Percentiles rank a stretch among this genome's conserved stretches.
Conservation (phyloP, 1,140 invertebrate species). For the Bombus balteatus region DNA sequence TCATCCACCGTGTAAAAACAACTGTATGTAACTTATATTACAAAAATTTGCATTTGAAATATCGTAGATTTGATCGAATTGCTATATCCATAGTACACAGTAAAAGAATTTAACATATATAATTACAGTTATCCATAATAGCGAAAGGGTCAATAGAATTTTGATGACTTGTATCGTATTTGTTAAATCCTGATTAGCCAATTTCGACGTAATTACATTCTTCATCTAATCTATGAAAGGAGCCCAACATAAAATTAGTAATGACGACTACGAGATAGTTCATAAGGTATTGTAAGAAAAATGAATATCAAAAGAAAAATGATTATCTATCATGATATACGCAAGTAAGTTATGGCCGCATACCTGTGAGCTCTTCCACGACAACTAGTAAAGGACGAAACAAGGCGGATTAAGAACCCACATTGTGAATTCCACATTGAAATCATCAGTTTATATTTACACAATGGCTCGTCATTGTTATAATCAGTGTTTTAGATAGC, state of each 20-base stretch:
- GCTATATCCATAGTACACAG: too few species aligned
- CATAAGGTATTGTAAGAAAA: neutral
- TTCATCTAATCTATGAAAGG: neutral
- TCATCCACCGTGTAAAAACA: too few species aligned
- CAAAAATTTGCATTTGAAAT: neutral
- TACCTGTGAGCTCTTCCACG: conserved; percentile 85
- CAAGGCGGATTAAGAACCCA: conserved; percentile 75
- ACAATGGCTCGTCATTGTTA: conserved; percentile 66
- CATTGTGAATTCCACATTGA: conserved; percentile 78
- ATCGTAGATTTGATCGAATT: too few species aligned
- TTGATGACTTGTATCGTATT: neutral
- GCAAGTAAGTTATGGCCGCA: conserved; percentile 62
- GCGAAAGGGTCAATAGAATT: neutral
- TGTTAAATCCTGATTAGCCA: conserved; percentile 2
- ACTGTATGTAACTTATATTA: too few species aligned
- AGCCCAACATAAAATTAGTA: neutral
- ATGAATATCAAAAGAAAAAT: neutral
- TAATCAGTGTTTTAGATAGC: conserved; percentile 42
- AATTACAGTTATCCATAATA: neutral
- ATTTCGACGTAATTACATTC: neutral
- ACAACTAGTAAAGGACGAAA: conserved; percentile 82
- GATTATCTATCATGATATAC: conserved; percentile 1
- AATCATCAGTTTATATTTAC: conserved; percentile 81
- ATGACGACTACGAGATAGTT: neutral
- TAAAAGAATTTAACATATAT: neutral